Evolutionary conservation across 1,140 invertebrate genomes (phyloP).

Genomic region (Uloborus diversus): DNA sequence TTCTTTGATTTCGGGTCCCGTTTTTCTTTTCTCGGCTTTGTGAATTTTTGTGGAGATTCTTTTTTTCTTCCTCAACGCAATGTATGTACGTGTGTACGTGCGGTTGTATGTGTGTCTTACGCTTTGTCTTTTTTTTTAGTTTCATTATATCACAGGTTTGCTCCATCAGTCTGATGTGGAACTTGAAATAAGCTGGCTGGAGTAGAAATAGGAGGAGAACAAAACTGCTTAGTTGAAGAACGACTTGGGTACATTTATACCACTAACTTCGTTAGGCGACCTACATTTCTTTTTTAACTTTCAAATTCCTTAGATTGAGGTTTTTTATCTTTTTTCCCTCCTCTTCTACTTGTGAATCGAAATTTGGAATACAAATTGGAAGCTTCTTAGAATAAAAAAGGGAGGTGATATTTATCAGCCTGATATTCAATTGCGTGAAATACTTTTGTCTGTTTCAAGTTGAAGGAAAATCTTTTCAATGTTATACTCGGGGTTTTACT

Average conservation of each 20-base stretch:
- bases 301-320: background rate
- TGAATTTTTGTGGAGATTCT: conserved; percentile 32
- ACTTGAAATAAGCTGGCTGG: background rate
- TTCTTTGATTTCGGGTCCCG: conserved; percentile 42
- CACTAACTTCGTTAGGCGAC: conserved; percentile 48
- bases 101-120: conserved; percentile 26
- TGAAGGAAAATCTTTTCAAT: too few relatives aligned
- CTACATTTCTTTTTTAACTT: background rate
- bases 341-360: too few relatives aligned
- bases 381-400: too few relatives aligned
- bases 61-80: conserved; percentile 4
- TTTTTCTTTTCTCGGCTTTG: conserved; percentile 2
- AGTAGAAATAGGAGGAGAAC: background rate
- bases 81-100: background rate
- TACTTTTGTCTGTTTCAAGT: too few relatives aligned
- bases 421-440: too few relatives aligned
- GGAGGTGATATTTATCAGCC: too few relatives aligned
- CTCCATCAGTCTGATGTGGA: conserved; percentile 38
- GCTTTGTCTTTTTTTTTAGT: conserved; percentile 6
- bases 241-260: conserved; percentile 45
- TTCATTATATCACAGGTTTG: conserved; percentile 4
- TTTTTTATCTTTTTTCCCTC: background rate
- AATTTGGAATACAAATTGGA: too few relatives aligned
- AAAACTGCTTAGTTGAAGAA: conserved; percentile 28
- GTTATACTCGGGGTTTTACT: too few relatives aligned